Evolutionary conservation across 53 echinoderm and acorn worm genomes (phyloP), one percentile per base, ranked within the genome.

Genomic region (Apostichopus leukothele): DNA sequence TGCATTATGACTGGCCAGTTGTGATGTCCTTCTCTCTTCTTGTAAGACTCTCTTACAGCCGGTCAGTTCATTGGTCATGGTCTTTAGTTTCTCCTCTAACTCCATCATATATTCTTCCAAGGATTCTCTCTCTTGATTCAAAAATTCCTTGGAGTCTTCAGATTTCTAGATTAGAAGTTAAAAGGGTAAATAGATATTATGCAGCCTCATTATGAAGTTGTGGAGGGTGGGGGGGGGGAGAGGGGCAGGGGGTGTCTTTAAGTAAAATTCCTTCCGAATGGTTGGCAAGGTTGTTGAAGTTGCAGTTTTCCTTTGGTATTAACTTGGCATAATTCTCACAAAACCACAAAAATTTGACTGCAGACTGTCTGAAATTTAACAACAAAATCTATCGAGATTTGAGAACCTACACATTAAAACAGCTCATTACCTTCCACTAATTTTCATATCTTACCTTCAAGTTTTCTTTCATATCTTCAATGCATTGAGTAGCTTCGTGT

Each of bases 1-100:
- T 23, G 25, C 25, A 25, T 25, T 25, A 25, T 25, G 25, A 25
- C 0, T 1, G 25, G 25, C 1, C 39, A 39, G 39, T 39, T 84
- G 83, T 9, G 88, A 84, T 19, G 75, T 21, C 8, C 87, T 78
- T 83, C 92, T 89, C 9, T 87, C 90, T 22, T 92, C 78, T 59
- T 74, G 78, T 18, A 93, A 84, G 54, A 92, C 83, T 80, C 68
- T 84, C 90, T 95, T 90, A 88, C 88, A 83, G 53, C 91, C 89
- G 21, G 93, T 90, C 20, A 95, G 88, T 60, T 96, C 96, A 92
- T 93, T 84, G 75, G 76, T 89, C 55, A 91, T 81, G 26, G 92
- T 79, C 23, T 91, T 88, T 50, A 96, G 90, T 57, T 92, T 90
- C 13, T 84, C 92, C 67, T 96, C 96, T 18, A 89, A 52, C 67